phyloP scores from a whole-genome alignment of 2,113 vertebrate genomes.

The Axis porcinus region DNA sequence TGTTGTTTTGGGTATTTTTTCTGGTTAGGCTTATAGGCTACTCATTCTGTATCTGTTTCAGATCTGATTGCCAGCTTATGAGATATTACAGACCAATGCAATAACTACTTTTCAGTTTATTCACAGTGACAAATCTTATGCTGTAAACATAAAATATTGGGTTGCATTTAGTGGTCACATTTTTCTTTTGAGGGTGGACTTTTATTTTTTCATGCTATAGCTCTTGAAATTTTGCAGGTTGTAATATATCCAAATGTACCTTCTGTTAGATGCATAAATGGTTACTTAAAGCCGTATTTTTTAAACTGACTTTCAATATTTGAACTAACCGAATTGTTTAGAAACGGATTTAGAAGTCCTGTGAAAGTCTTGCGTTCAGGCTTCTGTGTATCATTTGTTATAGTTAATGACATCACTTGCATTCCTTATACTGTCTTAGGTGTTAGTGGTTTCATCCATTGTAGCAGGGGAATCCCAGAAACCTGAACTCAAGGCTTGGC shows the following conservation, averaged over 20 bases:
- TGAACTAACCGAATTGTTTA: constrained; percentile 58
- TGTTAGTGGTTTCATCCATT: constrained; percentile 75
- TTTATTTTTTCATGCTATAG: constrained; percentile 24
- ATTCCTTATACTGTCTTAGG: constrained; percentile 67
- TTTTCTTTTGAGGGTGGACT: constrained; percentile 62
- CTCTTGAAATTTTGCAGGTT: constrained; percentile 51
- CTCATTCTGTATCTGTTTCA: constrained; percentile 3
- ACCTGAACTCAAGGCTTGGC: constrained; percentile 67
- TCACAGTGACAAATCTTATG: constrained; percentile 53
- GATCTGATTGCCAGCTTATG: constrained; percentile 35
- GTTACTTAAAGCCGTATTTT: constrained; percentile 30
- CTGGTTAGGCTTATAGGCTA: constrained; percentile 53
- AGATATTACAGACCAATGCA: constrained; percentile 25
- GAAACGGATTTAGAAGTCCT: constrained; percentile 56
- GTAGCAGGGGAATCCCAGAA: constrained; percentile 73
- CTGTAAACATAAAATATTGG: constrained; percentile 35
- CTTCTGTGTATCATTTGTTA: constrained; percentile 68
- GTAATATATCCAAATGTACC: constrained; percentile 48
- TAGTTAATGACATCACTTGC: constrained; percentile 70
- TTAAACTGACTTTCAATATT: constrained; percentile 42
- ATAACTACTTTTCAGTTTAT: constrained; percentile 20
- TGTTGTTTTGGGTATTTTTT: constrained; percentile 41
- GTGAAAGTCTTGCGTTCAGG: constrained; percentile 63
- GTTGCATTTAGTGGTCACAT: constrained; percentile 36
- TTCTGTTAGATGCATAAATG: constrained; percentile 43